Base-by-base conservation (phyloP, 2,888 invertebrate genomes). In the Pammene aurita region DNA sequence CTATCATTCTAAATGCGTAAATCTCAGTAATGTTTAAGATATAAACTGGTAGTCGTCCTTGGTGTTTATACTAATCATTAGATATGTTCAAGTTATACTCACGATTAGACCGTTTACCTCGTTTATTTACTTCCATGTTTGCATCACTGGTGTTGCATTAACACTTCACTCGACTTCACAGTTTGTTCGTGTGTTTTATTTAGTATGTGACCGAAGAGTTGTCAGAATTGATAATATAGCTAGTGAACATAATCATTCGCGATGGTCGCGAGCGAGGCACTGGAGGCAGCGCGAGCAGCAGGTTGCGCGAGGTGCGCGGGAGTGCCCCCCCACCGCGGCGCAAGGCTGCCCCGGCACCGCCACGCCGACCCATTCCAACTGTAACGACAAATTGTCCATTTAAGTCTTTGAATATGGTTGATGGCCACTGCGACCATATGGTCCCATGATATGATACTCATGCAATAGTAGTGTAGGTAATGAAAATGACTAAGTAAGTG, bases 351-450 rank as follows among this genome's bases (percentile, higher is more conserved):
- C 85, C 83, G 79, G 82, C 82, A 80, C 83, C 78, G 77, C 80
- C 80, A 74, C 79, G 77, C 79, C 79, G 78, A 84, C 85, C 85
- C 88, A 89, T 90, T 88, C 89, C 88, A 82, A 85, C 84, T 88
- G 88, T 90, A 90, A 92, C 90, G 90, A 90, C 88, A 88, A 85
- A 85, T 82, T 91, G 90, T 90, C 92, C 92, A 92, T 92, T 92
- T 92, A 91, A 85, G 92, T 90, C 88, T 89, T 89, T 87, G 88
- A 90, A 90, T 85, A 91, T 87, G 90, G 90, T 86, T 85, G 88
- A 84, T 83, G 88, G 89, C 80, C 87, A 84, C 84, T 77, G 77
- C 84, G 82, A 84, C 92, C 92, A 92, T 92, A 92, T 92, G 92
- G 92, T 84, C 82, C 81, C 85, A 81, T 84, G 82, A 80, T 80